Evolutionary conservation across 2,113 vertebrate genomes (phyloP), one percentile per base, ranked within the genome.

Genomic region (Euleptes europaea): DNA sequence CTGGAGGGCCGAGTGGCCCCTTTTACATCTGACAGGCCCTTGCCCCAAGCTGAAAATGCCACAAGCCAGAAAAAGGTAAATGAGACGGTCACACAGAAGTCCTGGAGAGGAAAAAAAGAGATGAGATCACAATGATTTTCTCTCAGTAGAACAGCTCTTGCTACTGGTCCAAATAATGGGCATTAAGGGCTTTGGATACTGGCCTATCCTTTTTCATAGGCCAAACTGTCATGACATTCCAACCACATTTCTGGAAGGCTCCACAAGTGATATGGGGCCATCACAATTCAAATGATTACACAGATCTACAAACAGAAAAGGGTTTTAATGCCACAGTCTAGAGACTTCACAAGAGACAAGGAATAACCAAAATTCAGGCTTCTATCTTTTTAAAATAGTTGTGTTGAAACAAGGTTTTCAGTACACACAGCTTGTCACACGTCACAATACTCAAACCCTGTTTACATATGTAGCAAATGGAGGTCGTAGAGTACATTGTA

Each of bases 31-130:
- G 94, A 94, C 88, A 99, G 94, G 84, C 98, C 98, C 91, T 99
- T 98, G 80, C 97, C 98, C 98, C 98, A 99, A 4, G 98, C 98
- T 4, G 98, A 98, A 4, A 98, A 97, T 0, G 98, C 97, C 75
- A 96, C 96, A 94, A 99, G 90, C 98, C 98, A 99, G 90, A 99
- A 91, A 92, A 99, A 98, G 28, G 98, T 91, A 23, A 99, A 98
- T 86, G 95, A 95, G 3, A 94, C 95, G 1, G 98, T 99, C 93
- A 98, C 57, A 31, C 97, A 92, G 90, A 99, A 97, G 94, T 99
- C 98, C 98, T 99, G 26, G 38, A 63, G 3, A 75, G 33, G 80
- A 51, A 0, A 86, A 42, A 15, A 33, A 87, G 38, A 84, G n/a
- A 84, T 49, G 81, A 86, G 9, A 44, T 86, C 78, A 88, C 49